phyloP scores from a whole-genome alignment of 2,113 vertebrate species.

The Saccopteryx bilineata region DNA sequence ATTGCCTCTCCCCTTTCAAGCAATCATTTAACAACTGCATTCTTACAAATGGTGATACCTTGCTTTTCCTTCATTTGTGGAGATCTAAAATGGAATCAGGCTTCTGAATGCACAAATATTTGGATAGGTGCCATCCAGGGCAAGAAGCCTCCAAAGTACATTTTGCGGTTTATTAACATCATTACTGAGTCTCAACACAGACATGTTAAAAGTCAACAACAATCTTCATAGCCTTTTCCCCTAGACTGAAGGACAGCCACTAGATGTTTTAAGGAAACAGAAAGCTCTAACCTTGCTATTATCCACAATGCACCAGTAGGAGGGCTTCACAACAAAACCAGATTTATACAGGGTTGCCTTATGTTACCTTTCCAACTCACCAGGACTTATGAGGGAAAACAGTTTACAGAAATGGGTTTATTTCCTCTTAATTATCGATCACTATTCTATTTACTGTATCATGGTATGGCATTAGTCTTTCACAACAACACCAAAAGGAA shows the following conservation, averaged over 20 bases:
- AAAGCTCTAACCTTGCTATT: neutral
- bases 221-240: neutral
- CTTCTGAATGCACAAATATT: neutral
- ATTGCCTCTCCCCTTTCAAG: neutral
- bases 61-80: neutral
- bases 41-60: neutral
- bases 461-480: neutral
- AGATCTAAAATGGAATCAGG: conserved; percentile 18
- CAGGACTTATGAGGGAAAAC: neutral
- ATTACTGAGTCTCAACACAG: conserved; percentile 13
- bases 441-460: neutral
- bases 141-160: neutral
- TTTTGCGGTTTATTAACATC: conserved; percentile 21
- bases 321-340: neutral
- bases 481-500: neutral
- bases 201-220: conserved; percentile 30
- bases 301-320: neutral
- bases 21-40: neutral
- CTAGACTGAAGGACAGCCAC: neutral
- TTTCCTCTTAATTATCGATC: neutral
- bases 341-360: neutral
- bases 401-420: neutral
- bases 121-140: neutral
- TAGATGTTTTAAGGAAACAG: neutral
- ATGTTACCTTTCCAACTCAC: conserved; percentile 13